These are phyloP conservation scores for Oreochromis mossambicus DNA, from an alignment of 2,797 vertebrate genomes.

Conservation along the genomic window DNA sequence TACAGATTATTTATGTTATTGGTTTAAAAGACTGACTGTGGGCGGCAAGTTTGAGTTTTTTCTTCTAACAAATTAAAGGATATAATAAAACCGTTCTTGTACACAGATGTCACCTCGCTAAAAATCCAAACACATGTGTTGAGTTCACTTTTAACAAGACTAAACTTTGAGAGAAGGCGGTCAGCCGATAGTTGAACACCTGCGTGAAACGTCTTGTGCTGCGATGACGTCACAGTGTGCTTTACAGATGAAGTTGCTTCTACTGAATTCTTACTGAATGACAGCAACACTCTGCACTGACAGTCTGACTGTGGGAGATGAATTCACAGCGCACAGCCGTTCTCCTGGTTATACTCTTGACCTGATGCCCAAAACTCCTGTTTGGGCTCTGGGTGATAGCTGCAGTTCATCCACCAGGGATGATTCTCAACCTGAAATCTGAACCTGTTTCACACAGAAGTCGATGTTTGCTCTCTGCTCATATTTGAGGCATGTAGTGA, in stretches of 20 bases:
- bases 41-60: not conserved
- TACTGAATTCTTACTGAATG: not conserved
- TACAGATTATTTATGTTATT: accelerated
- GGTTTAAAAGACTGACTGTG: not conserved
- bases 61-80: not conserved
- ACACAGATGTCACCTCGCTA: not conserved
- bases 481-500: not conserved
- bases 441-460: not conserved
- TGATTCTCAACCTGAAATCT: not conserved
- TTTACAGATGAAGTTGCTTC: not conserved
- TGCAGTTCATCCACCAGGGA: not conserved
- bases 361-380: not conserved
- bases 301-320: not conserved
- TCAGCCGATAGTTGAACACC: not conserved
- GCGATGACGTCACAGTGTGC: not conserved
- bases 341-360: not conserved
- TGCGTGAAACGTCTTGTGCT: accelerated
- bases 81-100: accelerated
- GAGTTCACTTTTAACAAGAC: not conserved
- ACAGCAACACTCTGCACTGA: not conserved
- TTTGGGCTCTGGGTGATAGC: not conserved
- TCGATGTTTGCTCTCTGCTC: not conserved
- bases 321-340: not conserved
- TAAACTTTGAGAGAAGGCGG: not conserved
- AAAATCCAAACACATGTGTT: not conserved